These are phyloP conservation scores for Channa maculata DNA, from an alignment of 2,113 vertebrate genomes.

Conservation along the genomic window DNA sequence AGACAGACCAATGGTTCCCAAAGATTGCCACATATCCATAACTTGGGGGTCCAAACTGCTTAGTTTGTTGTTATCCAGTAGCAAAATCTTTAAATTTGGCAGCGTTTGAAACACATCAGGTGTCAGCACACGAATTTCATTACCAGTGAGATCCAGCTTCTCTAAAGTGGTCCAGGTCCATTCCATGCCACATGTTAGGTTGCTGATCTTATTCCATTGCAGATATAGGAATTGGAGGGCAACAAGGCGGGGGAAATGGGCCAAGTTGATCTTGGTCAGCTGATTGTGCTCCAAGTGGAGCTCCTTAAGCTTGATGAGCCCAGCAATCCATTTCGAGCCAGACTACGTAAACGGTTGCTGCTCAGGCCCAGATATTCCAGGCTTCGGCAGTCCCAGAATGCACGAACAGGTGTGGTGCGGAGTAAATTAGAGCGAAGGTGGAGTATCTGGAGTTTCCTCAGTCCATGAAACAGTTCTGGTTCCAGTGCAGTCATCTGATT, in stretches of 20 bases:
- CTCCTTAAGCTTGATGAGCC: constrained; percentile 97
- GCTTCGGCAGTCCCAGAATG: constrained; percentile 99
- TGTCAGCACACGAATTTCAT: constrained; percentile 94
- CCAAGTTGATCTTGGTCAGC: constrained; percentile 99
- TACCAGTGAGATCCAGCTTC: constrained; percentile 96
- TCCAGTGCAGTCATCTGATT: constrained; percentile 97
- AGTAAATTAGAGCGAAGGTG: constrained; percentile 97
- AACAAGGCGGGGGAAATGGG: constrained; percentile 97
- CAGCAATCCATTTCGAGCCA: constrained; percentile 97
- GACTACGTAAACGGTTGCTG: constrained; percentile 96
- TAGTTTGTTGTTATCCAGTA: constrained; percentile 99
- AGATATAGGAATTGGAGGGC: constrained; percentile 95
- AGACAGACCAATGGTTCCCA: constrained; percentile 93
- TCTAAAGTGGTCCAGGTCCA: constrained; percentile 98
- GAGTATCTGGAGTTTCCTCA: constrained; percentile 97
- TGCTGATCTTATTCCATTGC: constrained; percentile 99
- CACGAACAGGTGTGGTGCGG: constrained; percentile 95
- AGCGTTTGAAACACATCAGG: constrained; percentile 94
- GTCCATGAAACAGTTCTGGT: constrained; percentile 96
- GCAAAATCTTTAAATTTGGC: constrained; percentile 95
- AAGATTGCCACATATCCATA: constrained; percentile 90
- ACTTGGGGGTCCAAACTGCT: constrained; percentile 91
- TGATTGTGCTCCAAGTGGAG: constrained; percentile 99
- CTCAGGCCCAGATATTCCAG: constrained; percentile 98
- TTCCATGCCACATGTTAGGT: constrained; percentile 97